A percentile compares a stretch with the other conserved stretches of the same genome.
Evolutionary conservation across 1,140 invertebrate species (phyloP).

Genomic region (Adelges cooleyi): DNA sequence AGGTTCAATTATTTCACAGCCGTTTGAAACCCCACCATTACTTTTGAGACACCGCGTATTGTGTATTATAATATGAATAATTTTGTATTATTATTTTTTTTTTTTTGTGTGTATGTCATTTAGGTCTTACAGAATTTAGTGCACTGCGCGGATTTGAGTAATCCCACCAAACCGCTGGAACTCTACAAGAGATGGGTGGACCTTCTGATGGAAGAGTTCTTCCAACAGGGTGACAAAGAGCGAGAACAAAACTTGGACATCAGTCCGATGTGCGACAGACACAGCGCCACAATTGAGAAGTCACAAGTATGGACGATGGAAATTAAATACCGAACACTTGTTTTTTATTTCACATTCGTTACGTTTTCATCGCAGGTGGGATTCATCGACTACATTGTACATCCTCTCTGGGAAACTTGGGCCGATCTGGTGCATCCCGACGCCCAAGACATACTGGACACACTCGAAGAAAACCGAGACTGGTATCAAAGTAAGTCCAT

Average conservation of each 20-base stretch:
- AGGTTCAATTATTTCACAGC: no score
- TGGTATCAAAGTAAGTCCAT: slow-evolving; percentile 78
- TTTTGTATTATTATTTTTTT: no score
- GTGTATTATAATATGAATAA: no score
- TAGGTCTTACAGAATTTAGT: slow-evolving; percentile 97
- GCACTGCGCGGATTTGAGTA: slow-evolving; percentile 96
- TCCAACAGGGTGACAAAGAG: slow-evolving; percentile 89
- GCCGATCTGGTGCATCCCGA: slow-evolving; percentile 97
- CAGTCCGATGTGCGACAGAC: slow-evolving; percentile 93
- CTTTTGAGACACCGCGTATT: no score
- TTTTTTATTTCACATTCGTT: no score
- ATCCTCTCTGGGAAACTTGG: slow-evolving; percentile 99
- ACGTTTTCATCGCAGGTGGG: slow-evolving; percentile 56
- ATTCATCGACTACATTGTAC: slow-evolving; percentile 99
- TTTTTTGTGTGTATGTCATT: slow-evolving; percentile 26
- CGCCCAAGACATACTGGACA: slow-evolving; percentile 94
- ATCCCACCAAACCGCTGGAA: slow-evolving; percentile 94
- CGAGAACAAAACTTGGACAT: slow-evolving; percentile 87
- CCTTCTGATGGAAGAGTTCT: slow-evolving; percentile 94
- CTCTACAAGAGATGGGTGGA: slow-evolving; percentile 88
- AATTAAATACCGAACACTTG: no score
- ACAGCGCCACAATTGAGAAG: slow-evolving; percentile 93
- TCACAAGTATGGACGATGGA: slow-evolving; percentile 72
- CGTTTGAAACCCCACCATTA: no score
- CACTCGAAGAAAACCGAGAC: slow-evolving; percentile 93